Evolutionary conservation across 2,888 invertebrate genomes (phyloP).

Genomic region (Phlogophora meticulosa): DNA sequence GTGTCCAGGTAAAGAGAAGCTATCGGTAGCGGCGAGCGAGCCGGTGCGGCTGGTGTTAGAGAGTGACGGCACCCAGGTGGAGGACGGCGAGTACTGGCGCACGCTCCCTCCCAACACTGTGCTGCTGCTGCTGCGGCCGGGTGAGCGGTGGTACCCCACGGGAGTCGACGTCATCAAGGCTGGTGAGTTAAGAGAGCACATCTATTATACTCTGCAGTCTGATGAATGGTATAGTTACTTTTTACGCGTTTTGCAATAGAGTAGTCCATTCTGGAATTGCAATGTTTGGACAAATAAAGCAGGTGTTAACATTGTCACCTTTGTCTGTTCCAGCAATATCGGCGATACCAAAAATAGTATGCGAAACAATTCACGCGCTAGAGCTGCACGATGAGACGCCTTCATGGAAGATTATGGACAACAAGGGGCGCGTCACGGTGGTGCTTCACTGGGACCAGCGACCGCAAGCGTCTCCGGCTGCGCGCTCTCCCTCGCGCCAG

Average conservation of each 20-base stretch:
- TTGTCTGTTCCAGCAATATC: slow-evolving; percentile 94
- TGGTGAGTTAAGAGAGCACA: slow-evolving; percentile 91
- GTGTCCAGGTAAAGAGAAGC: slow-evolving; percentile 95
- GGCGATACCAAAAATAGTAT: slow-evolving; percentile 98
- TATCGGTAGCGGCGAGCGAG: slow-evolving; percentile 96
- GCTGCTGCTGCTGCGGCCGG: slow-evolving; percentile 96
- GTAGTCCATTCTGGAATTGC: background rate
- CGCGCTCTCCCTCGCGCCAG: slow-evolving; percentile 89
- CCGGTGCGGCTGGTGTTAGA: slow-evolving; percentile 97
- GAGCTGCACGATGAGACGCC: slow-evolving; percentile 99
- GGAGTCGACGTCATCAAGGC: slow-evolving; percentile 98
- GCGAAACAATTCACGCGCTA: slow-evolving; percentile 98
- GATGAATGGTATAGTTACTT: too few species aligned
- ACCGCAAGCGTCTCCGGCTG: slow-evolving; percentile 92
- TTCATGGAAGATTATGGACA: slow-evolving; percentile 99
- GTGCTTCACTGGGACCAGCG: slow-evolving; percentile 99
- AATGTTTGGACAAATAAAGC: background rate
- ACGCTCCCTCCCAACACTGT: slow-evolving; percentile 98
- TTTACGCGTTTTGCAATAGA: too few species aligned
- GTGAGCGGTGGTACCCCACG: slow-evolving; percentile 98
- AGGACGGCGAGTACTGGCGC: slow-evolving; percentile 98
- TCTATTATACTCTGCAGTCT: background rate
- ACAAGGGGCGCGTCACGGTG: slow-evolving; percentile 98
- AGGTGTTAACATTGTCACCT: slow-evolving; percentile 14
- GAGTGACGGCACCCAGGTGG: slow-evolving; percentile 98